Base-by-base conservation (phyloP, 2,888 invertebrate genomes). In the Drosophila sordidapex region DNA sequence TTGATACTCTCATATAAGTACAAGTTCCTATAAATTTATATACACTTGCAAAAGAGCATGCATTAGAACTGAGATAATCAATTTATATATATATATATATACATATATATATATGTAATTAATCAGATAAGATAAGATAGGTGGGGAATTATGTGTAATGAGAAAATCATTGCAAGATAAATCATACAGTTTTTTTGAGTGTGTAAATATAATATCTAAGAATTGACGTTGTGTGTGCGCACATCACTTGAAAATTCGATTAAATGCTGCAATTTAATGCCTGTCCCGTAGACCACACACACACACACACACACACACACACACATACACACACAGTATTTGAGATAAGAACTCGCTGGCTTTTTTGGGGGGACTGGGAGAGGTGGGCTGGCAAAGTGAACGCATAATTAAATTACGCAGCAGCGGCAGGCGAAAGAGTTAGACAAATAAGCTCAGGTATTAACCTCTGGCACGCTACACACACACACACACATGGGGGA, bases 391-490 rank as follows among this genome's bases (percentile, higher is more conserved):
- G 82, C 83, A 85, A 90, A 91, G 87, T 91, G 91, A 90, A 91
- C 91, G 92, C 91, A 91, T 93, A 93, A 93, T 93, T 92, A 92
- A 93, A 93, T 93, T 93, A 93, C 92, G 90, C 92, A 91, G 82
- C 74, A 70, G 53, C 56, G 62, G 82, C 91, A 91, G 90, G 90
- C 92, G 92, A 93, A 93, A 92, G 93, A 92, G 93, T 93, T 93
- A 92, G 92, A 92, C 93, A 93, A 93, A 93, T 93, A 93, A 93
- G 93, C 93, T 93, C 92, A 93, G 93, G 93, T 93, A 93, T 93
- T 92, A 92, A 92, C 92, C 91, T 92, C 87, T 87, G 89, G 88
- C 89, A 89, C 73, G 79, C 83, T 69, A 74, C 25, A 46, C 46
- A 25, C 46, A 46, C 46, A 80, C 73, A 87, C 84, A 18, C 27